phyloP scores from a whole-genome alignment of 2,113 vertebrate genomes.

The Entomyzon cyanotis region DNA sequence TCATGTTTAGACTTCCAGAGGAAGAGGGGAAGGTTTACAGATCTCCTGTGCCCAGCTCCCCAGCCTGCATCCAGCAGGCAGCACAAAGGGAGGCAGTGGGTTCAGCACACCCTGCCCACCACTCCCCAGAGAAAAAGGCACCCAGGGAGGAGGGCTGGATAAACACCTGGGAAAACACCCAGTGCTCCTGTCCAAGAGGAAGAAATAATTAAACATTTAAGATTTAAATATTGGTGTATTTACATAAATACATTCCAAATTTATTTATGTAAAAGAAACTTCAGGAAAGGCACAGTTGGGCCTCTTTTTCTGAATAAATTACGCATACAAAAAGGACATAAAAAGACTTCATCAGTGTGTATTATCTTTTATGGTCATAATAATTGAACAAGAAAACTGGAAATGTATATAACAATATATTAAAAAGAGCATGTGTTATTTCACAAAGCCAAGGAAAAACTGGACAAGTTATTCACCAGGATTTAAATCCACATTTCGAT shows the following conservation, averaged over 20 bases:
- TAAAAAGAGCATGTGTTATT: not conserved
- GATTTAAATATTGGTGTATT: not conserved
- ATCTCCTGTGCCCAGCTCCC: not conserved
- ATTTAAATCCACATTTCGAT: not conserved
- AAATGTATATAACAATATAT: not conserved
- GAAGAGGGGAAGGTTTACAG: not conserved
- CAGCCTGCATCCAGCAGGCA: not conserved
- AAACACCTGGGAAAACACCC: not conserved
- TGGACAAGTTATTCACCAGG: not conserved
- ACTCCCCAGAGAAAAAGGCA: not conserved
- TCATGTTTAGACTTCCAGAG: not conserved
- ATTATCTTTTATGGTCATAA: not conserved
- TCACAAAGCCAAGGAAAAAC: not conserved
- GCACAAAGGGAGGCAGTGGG: rapidly evolving
- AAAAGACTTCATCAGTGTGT: not conserved
- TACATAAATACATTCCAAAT: not conserved
- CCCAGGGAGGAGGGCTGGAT: not conserved
- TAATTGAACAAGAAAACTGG: not conserved
- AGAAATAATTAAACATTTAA: not conserved
- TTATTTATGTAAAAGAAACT: not conserved
- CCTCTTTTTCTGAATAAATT: not conserved
- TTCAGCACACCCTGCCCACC: not conserved
- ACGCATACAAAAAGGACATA: not conserved
- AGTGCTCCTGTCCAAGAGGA: not conserved
- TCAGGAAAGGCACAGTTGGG: not conserved